Conservation (phyloP, 2,797 vertebrate species). For the Macropus fuliginosus region DNA sequence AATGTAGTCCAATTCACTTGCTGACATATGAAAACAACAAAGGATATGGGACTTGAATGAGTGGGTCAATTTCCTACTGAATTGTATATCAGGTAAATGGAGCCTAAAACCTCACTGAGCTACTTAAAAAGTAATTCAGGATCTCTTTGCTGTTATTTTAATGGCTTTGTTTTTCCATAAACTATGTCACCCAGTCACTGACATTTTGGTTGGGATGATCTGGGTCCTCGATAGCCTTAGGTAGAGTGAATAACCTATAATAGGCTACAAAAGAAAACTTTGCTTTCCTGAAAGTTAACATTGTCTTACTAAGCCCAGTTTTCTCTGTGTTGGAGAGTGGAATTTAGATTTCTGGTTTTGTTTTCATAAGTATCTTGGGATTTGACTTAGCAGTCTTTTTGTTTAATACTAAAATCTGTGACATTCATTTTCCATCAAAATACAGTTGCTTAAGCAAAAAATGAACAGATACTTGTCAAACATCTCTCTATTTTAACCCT, state of each 20-base stretch:
- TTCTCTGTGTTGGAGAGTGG: conserved; percentile 34
- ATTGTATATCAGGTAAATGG: conserved; percentile 26
- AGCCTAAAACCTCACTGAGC: background rate
- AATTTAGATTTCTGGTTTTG: background rate
- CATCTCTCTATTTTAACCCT: conserved; percentile 63
- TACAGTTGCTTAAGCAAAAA: conserved; percentile 69
- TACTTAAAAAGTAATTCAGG: background rate
- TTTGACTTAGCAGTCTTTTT: background rate
- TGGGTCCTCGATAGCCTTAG: conserved; percentile 77
- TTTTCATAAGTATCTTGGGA: background rate
- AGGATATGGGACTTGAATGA: background rate
- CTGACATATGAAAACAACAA: background rate
- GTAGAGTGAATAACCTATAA: conserved; percentile 76
- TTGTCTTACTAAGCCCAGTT: conserved; percentile 59
- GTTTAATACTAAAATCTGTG: conserved; percentile 66
- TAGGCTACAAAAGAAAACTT: conserved; percentile 77
- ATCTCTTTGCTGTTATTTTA: background rate
- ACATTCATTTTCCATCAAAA: conserved; percentile 64
- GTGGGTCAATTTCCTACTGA: conserved; percentile 46
- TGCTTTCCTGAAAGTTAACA: conserved; percentile 77
- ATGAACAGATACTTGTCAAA: conserved; percentile 56
- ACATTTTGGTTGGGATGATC: conserved; percentile 76
- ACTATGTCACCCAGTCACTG: background rate
- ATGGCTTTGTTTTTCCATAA: background rate
- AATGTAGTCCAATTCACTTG: background rate